Evolutionary conservation across 2,888 invertebrate genomes (phyloP), one percentile per base, ranked within the genome.

Genomic region (Orthosia gracilis): DNA sequence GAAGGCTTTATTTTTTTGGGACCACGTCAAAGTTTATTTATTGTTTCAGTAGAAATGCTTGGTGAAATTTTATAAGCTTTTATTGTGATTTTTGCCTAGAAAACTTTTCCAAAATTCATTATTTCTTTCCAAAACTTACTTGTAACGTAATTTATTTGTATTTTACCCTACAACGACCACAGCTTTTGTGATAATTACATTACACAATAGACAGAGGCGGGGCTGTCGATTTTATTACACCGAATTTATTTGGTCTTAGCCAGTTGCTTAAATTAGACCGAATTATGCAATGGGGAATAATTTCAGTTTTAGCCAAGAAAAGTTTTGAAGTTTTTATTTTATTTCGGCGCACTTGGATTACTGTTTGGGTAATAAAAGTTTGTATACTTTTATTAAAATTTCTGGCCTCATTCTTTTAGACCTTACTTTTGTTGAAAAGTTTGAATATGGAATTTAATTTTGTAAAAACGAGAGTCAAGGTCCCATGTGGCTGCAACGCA

Each of bases 201-300:
- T 40, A 40, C 9, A 40, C 9, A 40, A 9, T 40, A 9, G 40
- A 9, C 40, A 40, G 9, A 40, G 9, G 40, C 7, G 31, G 31
- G 40, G 1, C 40, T 9, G 40, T 1, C 40, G 9, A 40, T 40
- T 40, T 9, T 40, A 40, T 40, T 40, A 40, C 40, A 40, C 40
- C 0, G 1, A 40, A 40, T 40, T 40, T 40, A 40, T 40, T 40
- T 40, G 40, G 1, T 9, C 40, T 0, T 9, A 40, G 40, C 40
- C 40, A 40, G 40, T 40, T 1, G 7, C 40, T 40, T 40, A 45
- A 40, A 50, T 70, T 61, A 58, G 12, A 47, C 50, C 2, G 7
- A 70, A 61, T 61, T 58, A 69, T 80, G 61, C 69, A 68, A 12
- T 55, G 57, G 63, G 67, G 69, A 67, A 52, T 23, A 49, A 68